Conservation (phyloP, 2,113 vertebrate species). For the Malurus cyaneus region DNA sequence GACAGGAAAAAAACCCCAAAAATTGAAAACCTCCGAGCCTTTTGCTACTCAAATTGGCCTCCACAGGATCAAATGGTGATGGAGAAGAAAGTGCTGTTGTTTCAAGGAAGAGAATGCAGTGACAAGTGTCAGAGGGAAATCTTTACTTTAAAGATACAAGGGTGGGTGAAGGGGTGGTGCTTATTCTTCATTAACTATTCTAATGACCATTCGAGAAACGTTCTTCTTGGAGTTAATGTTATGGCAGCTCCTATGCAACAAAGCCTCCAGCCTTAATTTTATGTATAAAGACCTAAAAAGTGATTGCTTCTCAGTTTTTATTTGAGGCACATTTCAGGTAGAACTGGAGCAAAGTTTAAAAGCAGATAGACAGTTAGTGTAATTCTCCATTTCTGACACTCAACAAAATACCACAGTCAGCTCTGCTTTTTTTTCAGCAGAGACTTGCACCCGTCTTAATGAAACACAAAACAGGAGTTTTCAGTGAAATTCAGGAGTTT, state of each 20-base stretch:
- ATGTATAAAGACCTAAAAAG: neutral
- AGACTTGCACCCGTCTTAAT: neutral
- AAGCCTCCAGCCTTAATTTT: neutral
- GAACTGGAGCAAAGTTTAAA: neutral
- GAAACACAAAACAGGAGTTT: neutral
- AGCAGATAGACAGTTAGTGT: neutral
- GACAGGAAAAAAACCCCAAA: neutral
- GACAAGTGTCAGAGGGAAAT: neutral
- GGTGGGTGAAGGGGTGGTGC: neutral
- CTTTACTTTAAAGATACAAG: neutral
- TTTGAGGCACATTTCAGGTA: neutral
- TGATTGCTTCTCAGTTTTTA: neutral
- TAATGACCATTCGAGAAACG: neutral
- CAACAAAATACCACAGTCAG: neutral
- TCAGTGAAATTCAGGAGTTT: neutral
- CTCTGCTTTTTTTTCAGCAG: neutral
- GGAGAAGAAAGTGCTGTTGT: neutral
- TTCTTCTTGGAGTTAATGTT: neutral
- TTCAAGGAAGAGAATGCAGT: neutral
- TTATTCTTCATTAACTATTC: neutral
- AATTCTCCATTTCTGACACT: neutral
- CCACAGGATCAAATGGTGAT: neutral
- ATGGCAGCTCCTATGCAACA: neutral
- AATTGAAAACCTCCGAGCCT: neutral
- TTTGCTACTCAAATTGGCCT: neutral